A percentile compares a stretch with the other conserved stretches of the same genome.
Evolutionary conservation across 2,888 invertebrate species (phyloP).

Genomic region (Leptogaster cylindrica): DNA sequence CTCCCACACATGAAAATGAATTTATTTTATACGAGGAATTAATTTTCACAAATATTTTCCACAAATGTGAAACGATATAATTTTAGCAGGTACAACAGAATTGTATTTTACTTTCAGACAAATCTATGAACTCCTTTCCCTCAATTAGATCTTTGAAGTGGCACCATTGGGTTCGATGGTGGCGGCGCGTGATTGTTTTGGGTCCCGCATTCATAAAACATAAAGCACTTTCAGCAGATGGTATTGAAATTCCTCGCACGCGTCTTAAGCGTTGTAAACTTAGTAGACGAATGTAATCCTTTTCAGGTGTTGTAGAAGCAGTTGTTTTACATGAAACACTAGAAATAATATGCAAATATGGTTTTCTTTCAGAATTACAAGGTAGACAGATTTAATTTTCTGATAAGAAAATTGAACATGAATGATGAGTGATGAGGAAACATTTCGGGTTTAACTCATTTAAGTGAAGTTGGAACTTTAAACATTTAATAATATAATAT

Average conservation of each 20-base stretch:
- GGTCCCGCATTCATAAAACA: slow-evolving; percentile 15
- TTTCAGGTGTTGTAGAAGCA: too few relatives aligned
- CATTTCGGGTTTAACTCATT: too few relatives aligned
- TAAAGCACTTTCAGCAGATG: not conserved
- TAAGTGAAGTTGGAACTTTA: too few relatives aligned
- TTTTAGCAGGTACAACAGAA: not conserved
- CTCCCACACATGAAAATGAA: too few relatives aligned
- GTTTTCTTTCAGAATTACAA: slow-evolving; percentile 12
- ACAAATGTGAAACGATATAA: slow-evolving; percentile 7
- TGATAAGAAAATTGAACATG: too few relatives aligned
- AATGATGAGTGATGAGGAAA: too few relatives aligned
- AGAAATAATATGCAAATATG: not conserved
- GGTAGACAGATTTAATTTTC: slow-evolving; percentile 6
- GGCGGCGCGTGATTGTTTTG: slow-evolving; percentile 5
- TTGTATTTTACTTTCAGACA: not conserved
- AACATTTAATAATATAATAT: too few relatives aligned
- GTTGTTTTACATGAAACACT: slow-evolving; percentile 10
- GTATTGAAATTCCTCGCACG: slow-evolving; percentile 10
- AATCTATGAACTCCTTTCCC: not conserved
- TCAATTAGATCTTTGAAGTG: slow-evolving; percentile 5
- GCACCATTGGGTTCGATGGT: too few relatives aligned
- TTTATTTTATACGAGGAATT: too few relatives aligned
- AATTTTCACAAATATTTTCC: too few relatives aligned
- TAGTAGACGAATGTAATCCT: too few relatives aligned
- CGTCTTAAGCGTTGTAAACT: not conserved